Percentiles rank a stretch among this genome's conserved stretches.
These are phyloP conservation scores for Hippocampus zosterae DNA, from an alignment of 2,113 vertebrate genomes.

Conservation along the genomic window DNA sequence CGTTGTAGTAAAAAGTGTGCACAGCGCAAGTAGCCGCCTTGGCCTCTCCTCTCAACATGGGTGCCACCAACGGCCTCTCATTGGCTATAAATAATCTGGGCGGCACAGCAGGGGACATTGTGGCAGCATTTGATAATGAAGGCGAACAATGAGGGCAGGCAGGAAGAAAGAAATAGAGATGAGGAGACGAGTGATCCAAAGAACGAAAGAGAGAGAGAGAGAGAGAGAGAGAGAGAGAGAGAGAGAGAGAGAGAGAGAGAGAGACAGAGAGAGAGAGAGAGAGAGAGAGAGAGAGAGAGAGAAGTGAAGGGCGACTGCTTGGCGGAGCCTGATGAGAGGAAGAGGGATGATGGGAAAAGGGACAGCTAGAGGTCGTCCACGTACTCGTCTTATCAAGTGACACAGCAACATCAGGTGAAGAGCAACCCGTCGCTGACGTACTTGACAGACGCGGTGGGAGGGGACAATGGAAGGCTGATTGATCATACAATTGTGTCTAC, in stretches of 20 bases:
- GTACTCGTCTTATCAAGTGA: conserved; percentile 61
- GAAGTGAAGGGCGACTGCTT: conserved; percentile 45
- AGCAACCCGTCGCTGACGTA: conserved; percentile 37
- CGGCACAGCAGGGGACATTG: conserved; percentile 48
- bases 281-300: conserved; percentile 18
- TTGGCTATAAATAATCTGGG: conserved; percentile 57
- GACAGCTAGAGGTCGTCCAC: conserved; percentile 35
- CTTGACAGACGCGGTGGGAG: conserved; percentile 24
- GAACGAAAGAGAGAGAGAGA: conserved; percentile 17
- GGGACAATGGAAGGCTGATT: background rate
- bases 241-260: conserved; percentile 30
- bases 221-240: conserved; percentile 21
- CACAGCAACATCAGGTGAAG: conserved; percentile 43
- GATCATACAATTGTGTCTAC: background rate
- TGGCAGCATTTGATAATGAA: conserved; percentile 66
- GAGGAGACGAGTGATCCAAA: conserved; percentile 25
- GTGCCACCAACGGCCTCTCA: conserved; percentile 37
- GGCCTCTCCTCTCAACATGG: conserved; percentile 50
- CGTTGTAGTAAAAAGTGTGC: conserved; percentile 26
- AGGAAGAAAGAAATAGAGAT: conserved; percentile 45
- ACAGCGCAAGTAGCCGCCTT: conserved; percentile 26
- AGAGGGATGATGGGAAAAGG: conserved; percentile 1
- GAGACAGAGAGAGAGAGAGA: conserved; percentile 12
- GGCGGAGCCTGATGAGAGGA: conserved; percentile 38
- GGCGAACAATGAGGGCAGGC: conserved; percentile 63